These are phyloP conservation scores for Terrapene triunguis DNA, from an alignment of 2,113 vertebrate species.

Conservation along the genomic window DNA sequence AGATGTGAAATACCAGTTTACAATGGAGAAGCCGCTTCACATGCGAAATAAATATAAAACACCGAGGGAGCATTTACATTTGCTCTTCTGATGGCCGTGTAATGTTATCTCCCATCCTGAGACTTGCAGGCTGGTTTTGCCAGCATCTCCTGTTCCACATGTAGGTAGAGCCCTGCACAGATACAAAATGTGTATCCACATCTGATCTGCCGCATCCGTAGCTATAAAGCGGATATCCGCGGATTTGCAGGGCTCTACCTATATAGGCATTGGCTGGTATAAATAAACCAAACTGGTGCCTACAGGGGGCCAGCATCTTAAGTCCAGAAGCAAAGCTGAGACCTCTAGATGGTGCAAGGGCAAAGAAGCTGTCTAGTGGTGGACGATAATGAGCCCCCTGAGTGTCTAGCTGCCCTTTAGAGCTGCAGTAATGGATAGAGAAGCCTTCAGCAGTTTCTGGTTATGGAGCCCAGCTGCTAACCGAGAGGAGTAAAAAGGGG, in stretches of 20 bases:
- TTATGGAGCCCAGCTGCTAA: neutral
- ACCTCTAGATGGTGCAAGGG: fast-evolving
- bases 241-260: no score
- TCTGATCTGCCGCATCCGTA: no score
- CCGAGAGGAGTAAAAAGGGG: neutral
- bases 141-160: fast-evolving
- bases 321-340: neutral
- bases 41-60: neutral
- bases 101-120: neutral
- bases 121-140: neutral
- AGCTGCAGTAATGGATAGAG: fast-evolving
- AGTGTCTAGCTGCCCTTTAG: neutral
- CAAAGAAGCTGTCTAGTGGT: fast-evolving
- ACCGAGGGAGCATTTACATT: neutral
- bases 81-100: fast-evolving
- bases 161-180: neutral
- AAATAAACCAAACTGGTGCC: neutral
- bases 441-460: neutral
- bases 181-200: no score
- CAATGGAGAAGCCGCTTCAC: neutral
- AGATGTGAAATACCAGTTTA: neutral
- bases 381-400: neutral
- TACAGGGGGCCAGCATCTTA: neutral
- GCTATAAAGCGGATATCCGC: no score
- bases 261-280: neutral